A percentile compares a stretch with the other conserved stretches of the same genome.
phyloP scores from a whole-genome alignment of 2,113 vertebrate genomes.

The Mus pahari region DNA sequence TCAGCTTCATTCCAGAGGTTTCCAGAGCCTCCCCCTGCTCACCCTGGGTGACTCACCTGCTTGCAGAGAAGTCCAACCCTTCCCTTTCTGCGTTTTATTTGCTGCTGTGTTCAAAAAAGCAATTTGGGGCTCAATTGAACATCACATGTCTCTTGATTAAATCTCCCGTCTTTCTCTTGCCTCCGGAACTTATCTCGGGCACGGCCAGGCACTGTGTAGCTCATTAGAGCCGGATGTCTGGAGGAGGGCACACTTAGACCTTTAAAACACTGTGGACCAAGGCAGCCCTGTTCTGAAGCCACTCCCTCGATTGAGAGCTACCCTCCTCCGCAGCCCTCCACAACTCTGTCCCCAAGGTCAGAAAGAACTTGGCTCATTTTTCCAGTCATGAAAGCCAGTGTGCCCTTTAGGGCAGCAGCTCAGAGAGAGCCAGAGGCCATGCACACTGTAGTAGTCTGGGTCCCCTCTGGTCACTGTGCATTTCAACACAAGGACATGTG shows the following conservation, averaged over 20 bases:
- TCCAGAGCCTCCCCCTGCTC: neutral
- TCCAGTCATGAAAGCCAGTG: neutral
- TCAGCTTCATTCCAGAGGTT: neutral
- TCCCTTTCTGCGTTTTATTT: neutral
- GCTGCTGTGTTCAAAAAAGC: neutral
- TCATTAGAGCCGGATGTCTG: neutral
- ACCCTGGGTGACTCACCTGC: neutral
- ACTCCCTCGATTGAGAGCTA: accelerated
- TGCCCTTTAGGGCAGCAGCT: neutral
- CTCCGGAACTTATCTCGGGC: neutral
- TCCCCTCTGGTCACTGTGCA: neutral
- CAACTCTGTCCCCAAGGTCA: neutral
- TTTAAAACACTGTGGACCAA: neutral
- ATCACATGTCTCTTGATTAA: neutral
- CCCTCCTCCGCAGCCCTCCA: neutral
- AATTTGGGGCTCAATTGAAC: neutral
- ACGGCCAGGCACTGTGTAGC: too few species aligned
- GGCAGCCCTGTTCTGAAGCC: neutral
- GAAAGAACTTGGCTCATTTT: neutral
- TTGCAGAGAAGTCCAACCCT: neutral
- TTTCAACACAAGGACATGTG: neutral
- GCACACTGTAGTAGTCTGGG: accelerated
- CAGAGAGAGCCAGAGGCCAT: neutral
- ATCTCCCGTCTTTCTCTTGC: neutral
- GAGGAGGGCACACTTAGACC: neutral